Base-by-base conservation (phyloP, 2,113 vertebrate genomes). In the Trachemys scripta region DNA sequence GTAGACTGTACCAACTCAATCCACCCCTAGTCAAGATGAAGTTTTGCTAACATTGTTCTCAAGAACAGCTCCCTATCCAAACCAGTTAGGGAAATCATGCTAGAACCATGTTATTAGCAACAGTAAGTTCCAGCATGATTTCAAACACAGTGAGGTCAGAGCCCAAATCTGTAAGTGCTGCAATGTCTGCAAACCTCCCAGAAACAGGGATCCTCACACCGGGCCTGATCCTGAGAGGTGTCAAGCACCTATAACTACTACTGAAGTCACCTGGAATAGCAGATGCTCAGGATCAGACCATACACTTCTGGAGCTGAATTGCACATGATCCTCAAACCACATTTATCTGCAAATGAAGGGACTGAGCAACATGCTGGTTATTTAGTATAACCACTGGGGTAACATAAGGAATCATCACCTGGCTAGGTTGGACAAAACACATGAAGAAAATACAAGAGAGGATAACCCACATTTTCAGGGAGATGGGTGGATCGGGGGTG, bases 1-100 rank as follows among this genome's bases (percentile, higher is more conserved):
- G 86, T 85, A 94, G 83, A 89, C 87, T 83, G 79, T 53, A 85
- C 57, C 90, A 88, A 57, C 62, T 96, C 91, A 90, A 82, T 93
- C 90, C 94, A 69, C 94, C 94, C 53, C 78, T 90, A 62, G 50
- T 92, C 72, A 87, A 88, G 86, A 92, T 87, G 11, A 51, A 75
- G 84, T 94, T 81, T 88, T 45, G 51, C 76, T 90, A 86, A 45
- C 25, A 2, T 81, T 87, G 85, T 81, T 95, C 54, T 90, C 53
- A 90, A 92, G 94, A 96, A 27, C 57, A 50, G 76, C 25, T 95
- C 56, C 51, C 4, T 47, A 83, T 84, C 50, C 83, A 80, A 92
- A 91, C 53, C 69, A 88, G 82, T 53, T 81, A 90, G 85, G 83
- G 88, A 91, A 93, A 75, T 5, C 22, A 45, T 6, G 42, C 42